Conservation (phyloP, 2,113 vertebrate species). For the Zosterops japonicus region DNA sequence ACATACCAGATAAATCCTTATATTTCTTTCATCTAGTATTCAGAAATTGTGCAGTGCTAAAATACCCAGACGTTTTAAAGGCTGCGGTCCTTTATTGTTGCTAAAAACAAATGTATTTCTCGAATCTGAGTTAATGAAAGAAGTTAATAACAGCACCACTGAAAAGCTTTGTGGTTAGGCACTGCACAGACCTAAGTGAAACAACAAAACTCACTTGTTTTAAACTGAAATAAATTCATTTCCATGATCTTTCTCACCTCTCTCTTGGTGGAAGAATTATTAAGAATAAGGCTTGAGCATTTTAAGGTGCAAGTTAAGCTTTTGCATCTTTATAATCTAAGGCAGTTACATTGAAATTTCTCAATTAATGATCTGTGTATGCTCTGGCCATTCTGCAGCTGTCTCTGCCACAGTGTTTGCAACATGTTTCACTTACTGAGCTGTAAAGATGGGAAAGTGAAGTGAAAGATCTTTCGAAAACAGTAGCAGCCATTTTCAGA, state of each 20-base stretch:
- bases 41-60: constrained; percentile 67
- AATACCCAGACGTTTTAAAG: constrained; percentile 74
- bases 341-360: neutral
- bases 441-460: constrained; percentile 30
- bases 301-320: constrained; percentile 27
- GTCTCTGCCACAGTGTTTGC: constrained; percentile 48
- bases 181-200: neutral
- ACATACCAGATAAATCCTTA: constrained; percentile 65
- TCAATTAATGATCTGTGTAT: constrained; percentile 1
- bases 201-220: neutral
- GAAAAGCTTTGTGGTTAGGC: constrained; percentile 57
- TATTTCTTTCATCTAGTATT: constrained; percentile 60
- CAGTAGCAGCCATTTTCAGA: constrained; percentile 48
- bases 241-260: neutral
- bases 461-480: constrained; percentile 46
- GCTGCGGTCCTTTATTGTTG: constrained; percentile 68
- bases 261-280: constrained; percentile 23
- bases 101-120: constrained; percentile 69
- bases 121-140: constrained; percentile 74
- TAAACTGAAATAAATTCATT: constrained; percentile 38
- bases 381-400: constrained; percentile 41
- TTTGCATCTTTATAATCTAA: constrained; percentile 22
- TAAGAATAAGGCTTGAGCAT: constrained; percentile 1
- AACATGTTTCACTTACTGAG: constrained; percentile 50
- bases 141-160: constrained; percentile 63